phyloP scores from a whole-genome alignment of 2,888 invertebrate genomes.

The Coleophora flavipennella region DNA sequence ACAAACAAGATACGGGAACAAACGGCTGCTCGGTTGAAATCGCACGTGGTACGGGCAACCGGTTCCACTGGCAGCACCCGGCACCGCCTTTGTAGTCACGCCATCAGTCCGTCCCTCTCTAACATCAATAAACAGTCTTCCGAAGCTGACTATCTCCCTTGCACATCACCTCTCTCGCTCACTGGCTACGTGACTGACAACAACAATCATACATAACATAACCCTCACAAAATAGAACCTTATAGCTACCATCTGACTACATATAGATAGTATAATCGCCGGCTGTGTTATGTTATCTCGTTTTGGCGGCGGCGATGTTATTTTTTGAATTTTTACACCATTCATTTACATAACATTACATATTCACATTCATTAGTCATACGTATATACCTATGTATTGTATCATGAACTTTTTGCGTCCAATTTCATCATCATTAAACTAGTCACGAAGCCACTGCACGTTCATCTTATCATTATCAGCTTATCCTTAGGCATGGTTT shows the following conservation, averaged over 20 bases:
- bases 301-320: too few relatives aligned
- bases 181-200: constrained; percentile 64
- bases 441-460: too few relatives aligned
- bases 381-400: too few relatives aligned
- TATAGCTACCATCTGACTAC: constrained; percentile 20
- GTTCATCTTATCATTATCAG: too few relatives aligned
- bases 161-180: constrained; percentile 34
- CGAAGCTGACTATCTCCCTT: constrained; percentile 25
- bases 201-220: constrained; percentile 52
- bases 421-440: too few relatives aligned
- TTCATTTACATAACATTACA: too few relatives aligned
- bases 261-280: not conserved
- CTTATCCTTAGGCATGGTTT: too few relatives aligned
- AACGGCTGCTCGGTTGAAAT: constrained; percentile 44
- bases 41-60: constrained; percentile 64
- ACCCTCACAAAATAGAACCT: constrained; percentile 37
- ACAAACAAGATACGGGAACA: constrained; percentile 61
- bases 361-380: too few relatives aligned
- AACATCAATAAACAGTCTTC: constrained; percentile 26
- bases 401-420: too few relatives aligned
- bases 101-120: constrained; percentile 46
- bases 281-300: too few relatives aligned
- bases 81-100: constrained; percentile 69
- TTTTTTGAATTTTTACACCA: too few relatives aligned
- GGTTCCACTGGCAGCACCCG: constrained; percentile 46